Conservation (phyloP, 2,888 invertebrate genomes). For the Leptopilina myrica region DNA sequence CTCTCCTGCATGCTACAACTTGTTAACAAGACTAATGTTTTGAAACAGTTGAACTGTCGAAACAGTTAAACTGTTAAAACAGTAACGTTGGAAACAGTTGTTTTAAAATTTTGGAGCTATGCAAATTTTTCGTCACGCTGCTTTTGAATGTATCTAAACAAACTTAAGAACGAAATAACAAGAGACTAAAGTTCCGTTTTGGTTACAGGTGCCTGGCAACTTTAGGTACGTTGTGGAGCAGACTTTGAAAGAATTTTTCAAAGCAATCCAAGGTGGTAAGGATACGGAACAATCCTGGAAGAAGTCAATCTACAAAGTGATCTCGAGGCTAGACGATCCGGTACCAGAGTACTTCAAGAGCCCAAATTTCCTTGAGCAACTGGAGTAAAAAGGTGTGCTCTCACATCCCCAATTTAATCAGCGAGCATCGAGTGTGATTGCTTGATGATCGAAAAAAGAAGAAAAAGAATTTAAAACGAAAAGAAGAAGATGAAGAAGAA, state of each 20-base stretch:
- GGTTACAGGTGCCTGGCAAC: slow-evolving; percentile 93
- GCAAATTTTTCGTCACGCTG: slow-evolving; percentile 21
- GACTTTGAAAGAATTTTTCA: slow-evolving; percentile 99
- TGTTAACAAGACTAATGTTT: no score
- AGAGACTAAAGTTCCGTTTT: neutral
- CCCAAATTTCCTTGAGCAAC: slow-evolving; percentile 98
- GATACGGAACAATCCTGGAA: slow-evolving; percentile 99
- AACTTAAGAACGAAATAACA: no score
- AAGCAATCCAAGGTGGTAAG: slow-evolving; percentile 96
- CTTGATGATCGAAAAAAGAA: slow-evolving; percentile 50
- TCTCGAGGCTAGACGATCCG: slow-evolving; percentile 98
- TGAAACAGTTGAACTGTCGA: no score
- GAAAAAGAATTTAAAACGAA: neutral
- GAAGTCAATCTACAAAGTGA: slow-evolving; percentile 99
- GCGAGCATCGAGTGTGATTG: slow-evolving; percentile 49
- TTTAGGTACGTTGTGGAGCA: slow-evolving; percentile 98
- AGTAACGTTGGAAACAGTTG: no score
- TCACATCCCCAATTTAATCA: slow-evolving; percentile 44
- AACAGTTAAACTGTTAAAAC: no score
- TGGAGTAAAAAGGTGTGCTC: slow-evolving; percentile 82
- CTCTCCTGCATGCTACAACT: no score
- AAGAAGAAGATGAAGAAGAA: slow-evolving; percentile 3
- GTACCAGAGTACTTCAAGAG: slow-evolving; percentile 99
- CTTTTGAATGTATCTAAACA: slow-evolving; percentile 7
- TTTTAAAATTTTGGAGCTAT: no score